phyloP scores from a whole-genome alignment of 1,140 invertebrate genomes.

The Subanguina moxae region DNA sequence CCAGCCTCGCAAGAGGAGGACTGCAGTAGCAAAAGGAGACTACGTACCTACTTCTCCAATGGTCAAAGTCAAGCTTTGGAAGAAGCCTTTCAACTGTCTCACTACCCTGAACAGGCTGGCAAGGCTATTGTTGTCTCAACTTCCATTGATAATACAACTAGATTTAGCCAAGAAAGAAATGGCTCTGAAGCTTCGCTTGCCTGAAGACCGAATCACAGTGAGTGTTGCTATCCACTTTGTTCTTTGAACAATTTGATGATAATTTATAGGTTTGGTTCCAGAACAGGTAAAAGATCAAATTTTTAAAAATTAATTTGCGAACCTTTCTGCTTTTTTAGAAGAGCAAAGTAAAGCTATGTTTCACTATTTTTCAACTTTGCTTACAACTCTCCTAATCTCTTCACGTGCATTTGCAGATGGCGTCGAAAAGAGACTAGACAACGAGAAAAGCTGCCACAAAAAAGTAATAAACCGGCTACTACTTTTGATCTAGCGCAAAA shows the following conservation, averaged over 20 bases:
- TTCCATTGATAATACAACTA: background rate
- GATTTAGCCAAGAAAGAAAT: slow-evolving; percentile 4
- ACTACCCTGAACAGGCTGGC: slow-evolving; percentile 6
- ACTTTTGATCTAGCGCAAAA: no score
- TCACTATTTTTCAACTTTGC: no score
- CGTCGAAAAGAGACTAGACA: no score
- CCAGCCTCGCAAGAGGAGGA: background rate
- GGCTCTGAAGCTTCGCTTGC: slow-evolving; percentile 7
- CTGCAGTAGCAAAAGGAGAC: background rate
- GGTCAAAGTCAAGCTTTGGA: slow-evolving; percentile 1
- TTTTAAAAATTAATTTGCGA: no score
- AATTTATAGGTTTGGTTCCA: slow-evolving; percentile 27
- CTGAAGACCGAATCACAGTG: slow-evolving; percentile 22
- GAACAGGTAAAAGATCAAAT: no score
- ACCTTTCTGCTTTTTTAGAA: no score
- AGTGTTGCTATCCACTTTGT: background rate
- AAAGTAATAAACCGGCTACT: no score
- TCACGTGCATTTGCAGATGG: no score
- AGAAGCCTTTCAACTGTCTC: background rate
- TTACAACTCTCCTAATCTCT: no score
- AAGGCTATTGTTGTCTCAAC: background rate
- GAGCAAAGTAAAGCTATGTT: no score
- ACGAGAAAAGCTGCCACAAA: no score
- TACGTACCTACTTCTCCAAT: background rate
- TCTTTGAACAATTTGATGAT: background rate